phyloP scores from a whole-genome alignment of 2,797 vertebrate genomes.

The Smutsia gigantea region DNA sequence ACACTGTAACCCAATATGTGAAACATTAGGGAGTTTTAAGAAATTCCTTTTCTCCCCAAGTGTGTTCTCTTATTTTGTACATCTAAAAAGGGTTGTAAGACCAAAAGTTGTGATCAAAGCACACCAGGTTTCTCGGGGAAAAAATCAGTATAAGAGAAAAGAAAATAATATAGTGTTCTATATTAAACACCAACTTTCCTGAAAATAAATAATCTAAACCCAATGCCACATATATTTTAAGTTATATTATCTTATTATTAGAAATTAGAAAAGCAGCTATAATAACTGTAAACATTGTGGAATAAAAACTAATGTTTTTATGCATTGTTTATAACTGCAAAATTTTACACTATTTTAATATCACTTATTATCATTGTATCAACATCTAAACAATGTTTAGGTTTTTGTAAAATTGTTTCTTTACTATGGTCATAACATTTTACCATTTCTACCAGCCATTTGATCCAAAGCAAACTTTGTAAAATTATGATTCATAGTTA shows the following conservation, averaged over 20 bases:
- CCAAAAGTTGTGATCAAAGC: conserved; percentile 78
- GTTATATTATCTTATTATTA: background rate
- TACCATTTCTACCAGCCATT: background rate
- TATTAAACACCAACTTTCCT: background rate
- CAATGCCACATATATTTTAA: conserved; percentile 35
- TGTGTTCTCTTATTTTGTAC: conserved; percentile 89
- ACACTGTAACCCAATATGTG: conserved; percentile 87
- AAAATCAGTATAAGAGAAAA: background rate
- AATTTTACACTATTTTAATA: background rate
- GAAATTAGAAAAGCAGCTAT: background rate
- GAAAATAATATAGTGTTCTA: conserved; percentile 38
- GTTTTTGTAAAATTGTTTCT: background rate
- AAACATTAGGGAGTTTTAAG: conserved; percentile 85
- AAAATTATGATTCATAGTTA: background rate
- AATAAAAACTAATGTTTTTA: background rate
- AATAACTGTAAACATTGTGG: background rate
- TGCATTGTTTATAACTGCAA: background rate
- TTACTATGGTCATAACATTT: background rate
- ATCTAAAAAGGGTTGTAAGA: conserved; percentile 83
- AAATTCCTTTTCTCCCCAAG: conserved; percentile 85
- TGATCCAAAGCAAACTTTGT: background rate
- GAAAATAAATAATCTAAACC: conserved; percentile 57
- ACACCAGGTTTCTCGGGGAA: conserved; percentile 62
- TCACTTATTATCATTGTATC: background rate
- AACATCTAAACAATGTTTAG: background rate